Evolutionary conservation across 2,113 vertebrate genomes (phyloP), one percentile per base, ranked within the genome.

Genomic region (Calyptomena viridis): DNA sequence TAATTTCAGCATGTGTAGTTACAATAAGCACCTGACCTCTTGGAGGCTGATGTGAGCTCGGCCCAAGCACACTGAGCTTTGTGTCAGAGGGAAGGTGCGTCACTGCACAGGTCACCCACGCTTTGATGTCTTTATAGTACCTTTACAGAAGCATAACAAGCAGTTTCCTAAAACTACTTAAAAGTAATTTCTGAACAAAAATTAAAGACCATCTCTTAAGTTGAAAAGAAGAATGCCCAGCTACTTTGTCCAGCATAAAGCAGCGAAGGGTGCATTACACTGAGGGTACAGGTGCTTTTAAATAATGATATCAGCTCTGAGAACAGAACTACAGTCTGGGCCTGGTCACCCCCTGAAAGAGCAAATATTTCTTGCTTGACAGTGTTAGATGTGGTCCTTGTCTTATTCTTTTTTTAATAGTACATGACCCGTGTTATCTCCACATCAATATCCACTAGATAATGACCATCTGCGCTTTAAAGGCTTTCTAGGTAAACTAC

Each of bases 401-500:
- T 71, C 76, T 94, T 83, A 77, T 68, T 92, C 72, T 71, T 52
- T 83, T 69, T 94, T 75, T 53, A 87, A 68, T 39, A 89, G 58
- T 79, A 25, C 74, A 49, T 76, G 87, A 79, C 66, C 68, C 47
- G 12, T 35, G 44, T 71, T 92, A 84, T 62, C 49, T 87, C 59
- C 1, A 21, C 76, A 92, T 89, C 80, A 81, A 18, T 88, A 83
- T 42, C 66, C 31, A 59, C 44, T 37, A 78, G 52, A 88, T 84
- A 94, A 96, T 56, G 86, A 62, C 40, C 53, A 79, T 68, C 52
- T 8, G 0, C 53, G 49, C 80, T 90, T 92, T 93, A 90, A 89
- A 92, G 83, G 66, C 37, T 93, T 94, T 82, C 66, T 82, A 89
- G 58, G 77, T 95, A 92, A 95, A 96, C 91, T 93, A 49, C 21